phyloP scores from a whole-genome alignment of 2,888 invertebrate species.

The Cerastis rubricosa region DNA sequence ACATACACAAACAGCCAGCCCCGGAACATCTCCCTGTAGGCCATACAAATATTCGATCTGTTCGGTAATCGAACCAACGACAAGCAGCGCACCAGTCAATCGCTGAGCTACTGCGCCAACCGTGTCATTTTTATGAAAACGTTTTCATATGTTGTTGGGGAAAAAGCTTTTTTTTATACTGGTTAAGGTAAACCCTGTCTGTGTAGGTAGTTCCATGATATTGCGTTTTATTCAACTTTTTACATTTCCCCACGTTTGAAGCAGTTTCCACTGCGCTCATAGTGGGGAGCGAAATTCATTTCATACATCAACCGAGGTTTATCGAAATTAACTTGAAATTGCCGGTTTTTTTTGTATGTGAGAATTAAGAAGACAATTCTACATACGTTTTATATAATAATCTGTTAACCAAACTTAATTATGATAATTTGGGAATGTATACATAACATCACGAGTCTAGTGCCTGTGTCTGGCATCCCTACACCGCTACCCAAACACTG shows the following conservation, averaged over 20 bases:
- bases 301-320: conserved; percentile 22
- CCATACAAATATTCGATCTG: no score
- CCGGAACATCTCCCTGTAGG: no score
- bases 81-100: no score
- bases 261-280: conserved; percentile 24
- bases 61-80: no score
- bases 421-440: not conserved
- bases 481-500: no score
- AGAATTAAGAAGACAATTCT: not conserved
- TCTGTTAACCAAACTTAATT: not conserved
- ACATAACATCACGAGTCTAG: no score
- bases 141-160: no score
- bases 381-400: not conserved
- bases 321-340: conserved; percentile 21
- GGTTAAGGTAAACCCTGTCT: conserved; percentile 30
- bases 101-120: no score
- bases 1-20: no score
- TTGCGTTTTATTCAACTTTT: conserved; percentile 53
- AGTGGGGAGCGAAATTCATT: conserved; percentile 31
- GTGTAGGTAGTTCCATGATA: conserved; percentile 31
- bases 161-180: no score
- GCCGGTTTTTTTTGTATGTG: not conserved
- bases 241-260: conserved; percentile 43
- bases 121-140: no score
- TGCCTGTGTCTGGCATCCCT: no score